Conservation (phyloP, 2,888 invertebrate species). For the Sepiola atlantica region DNA sequence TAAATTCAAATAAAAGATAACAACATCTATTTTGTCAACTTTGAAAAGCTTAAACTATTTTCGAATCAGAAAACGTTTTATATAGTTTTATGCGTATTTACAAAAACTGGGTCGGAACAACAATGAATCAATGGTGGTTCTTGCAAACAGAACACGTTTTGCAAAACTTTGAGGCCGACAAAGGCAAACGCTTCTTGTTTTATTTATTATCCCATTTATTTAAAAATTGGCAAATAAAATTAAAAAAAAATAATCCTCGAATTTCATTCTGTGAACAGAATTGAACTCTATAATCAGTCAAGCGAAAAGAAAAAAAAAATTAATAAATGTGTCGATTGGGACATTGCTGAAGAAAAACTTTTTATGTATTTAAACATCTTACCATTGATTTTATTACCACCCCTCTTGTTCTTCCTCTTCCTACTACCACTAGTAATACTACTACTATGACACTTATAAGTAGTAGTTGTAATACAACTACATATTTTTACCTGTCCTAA, state of each 20-base stretch:
- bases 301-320: neutral
- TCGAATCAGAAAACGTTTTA: neutral
- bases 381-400: neutral
- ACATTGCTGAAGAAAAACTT: neutral
- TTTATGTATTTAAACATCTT: neutral
- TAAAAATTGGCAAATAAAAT: neutral
- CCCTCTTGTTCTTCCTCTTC: too few species aligned
- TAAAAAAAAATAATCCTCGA: neutral
- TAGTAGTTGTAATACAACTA: too few species aligned
- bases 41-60: constrained; percentile 8
- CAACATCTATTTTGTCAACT: neutral
- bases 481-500: too few species aligned
- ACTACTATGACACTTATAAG: too few species aligned
- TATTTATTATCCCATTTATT: neutral
- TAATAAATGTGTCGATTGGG: neutral
- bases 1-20: too few species aligned
- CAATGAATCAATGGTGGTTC: neutral
- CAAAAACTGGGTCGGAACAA: neutral
- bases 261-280: neutral
- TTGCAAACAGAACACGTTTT: neutral
- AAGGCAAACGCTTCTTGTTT: neutral
- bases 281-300: neutral
- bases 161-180: neutral
- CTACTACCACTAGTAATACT: too few species aligned
- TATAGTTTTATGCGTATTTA: neutral